Evolutionary conservation across 2,888 invertebrate species (phyloP), one percentile per base, ranked within the genome.

Genomic region (Microdon myrmicae): DNA sequence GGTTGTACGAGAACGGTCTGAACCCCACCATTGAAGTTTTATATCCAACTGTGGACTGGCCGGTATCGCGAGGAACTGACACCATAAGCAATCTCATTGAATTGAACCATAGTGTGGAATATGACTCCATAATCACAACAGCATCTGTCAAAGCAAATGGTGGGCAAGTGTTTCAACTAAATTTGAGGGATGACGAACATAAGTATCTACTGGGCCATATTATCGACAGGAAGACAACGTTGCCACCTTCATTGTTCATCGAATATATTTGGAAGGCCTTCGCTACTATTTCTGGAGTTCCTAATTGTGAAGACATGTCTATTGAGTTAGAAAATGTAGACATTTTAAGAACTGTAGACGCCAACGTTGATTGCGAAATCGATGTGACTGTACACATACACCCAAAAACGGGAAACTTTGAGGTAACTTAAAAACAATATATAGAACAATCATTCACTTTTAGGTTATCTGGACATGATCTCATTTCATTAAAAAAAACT

Each of bases 221-320:
- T n/a, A 88, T 95, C 60, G 93, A 94, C 76, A 91, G 93, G 86
- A 77, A 85, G 58, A 38, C 71, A n/a, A 17, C 73, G 3, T 39
- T 89, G 73, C 94, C 94, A 0, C 93, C 93, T 0, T 92, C 92
- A 1, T 90, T 87, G 7, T 92, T 92, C 75, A 80, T 94, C 70
- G 80, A 83, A 9, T 78, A 88, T 8, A 87, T 87, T 0, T 90
- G 90, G 90, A 58, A 43, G n/a, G 87, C 88, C 3, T 76, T 89
- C 3, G 86, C 86, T 3, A 82, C 85, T 80, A 84, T 87, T 82
- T 80, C 82, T 81, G 71, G 74, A 17, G 86, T 86, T 53, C 83
- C 85, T 54, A 8, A 85, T 0, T 85, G 81, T 69, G 83, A 84
- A 1, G 86, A 90, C 59, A 82, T 90, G 13, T 85, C 90, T 0